A percentile compares a stretch with the other conserved stretches of the same genome.
Evolutionary conservation across 1,140 invertebrate genomes (phyloP).

Genomic region (Pseudomyrmex flavicornis): DNA sequence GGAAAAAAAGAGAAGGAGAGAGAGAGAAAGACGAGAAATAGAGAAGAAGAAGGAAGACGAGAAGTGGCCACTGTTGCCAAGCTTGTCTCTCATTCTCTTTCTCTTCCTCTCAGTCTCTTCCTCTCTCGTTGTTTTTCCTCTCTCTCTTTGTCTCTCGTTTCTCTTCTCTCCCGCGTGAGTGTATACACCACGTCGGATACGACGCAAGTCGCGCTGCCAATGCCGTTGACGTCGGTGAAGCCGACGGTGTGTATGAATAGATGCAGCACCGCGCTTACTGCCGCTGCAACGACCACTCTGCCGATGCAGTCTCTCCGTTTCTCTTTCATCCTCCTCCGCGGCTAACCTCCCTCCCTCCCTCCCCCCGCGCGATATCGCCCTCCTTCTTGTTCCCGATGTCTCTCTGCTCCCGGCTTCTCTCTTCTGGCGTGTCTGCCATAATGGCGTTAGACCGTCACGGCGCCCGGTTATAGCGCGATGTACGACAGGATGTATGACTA

Average conservation of each 20-base stretch:
- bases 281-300: constrained; percentile 67
- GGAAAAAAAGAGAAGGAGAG: not conserved
- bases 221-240: constrained; percentile 65
- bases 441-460: constrained; percentile 73
- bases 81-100: constrained; percentile 65
- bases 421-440: constrained; percentile 73
- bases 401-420: constrained; percentile 61
- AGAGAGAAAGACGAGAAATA: constrained; percentile 13
- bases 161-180: constrained; percentile 50
- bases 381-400: constrained; percentile 57
- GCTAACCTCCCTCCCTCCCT: not conserved
- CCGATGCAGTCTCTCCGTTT: constrained; percentile 67
- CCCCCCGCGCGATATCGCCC: constrained; percentile 50
- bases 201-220: constrained; percentile 54
- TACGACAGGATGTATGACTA: constrained; percentile 83
- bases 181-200: constrained; percentile 56
- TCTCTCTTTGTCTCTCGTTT: constrained; percentile 9
- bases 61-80: constrained; percentile 79
- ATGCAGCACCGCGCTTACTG: constrained; percentile 71
- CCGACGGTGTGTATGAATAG: constrained; percentile 72
- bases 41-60: constrained; percentile 46
- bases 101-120: constrained; percentile 26
- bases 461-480: constrained; percentile 77
- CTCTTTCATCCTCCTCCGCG: constrained; percentile 53
- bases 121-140: constrained; percentile 24